phyloP scores from a whole-genome alignment of 2,113 vertebrate species.

The Rhagologus leucostigma region DNA sequence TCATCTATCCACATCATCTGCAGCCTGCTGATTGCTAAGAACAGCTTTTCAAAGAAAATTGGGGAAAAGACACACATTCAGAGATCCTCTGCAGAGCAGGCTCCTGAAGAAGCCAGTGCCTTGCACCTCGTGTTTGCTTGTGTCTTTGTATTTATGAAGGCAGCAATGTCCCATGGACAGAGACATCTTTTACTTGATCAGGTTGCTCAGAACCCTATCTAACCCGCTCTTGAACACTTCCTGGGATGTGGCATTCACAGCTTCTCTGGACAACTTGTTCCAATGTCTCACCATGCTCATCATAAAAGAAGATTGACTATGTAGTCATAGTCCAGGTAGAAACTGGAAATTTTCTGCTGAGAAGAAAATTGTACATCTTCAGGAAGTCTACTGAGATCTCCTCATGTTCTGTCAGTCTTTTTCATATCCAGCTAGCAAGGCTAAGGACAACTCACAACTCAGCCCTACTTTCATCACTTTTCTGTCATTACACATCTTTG shows the following conservation, averaged over 20 bases:
- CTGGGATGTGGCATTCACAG: not conserved
- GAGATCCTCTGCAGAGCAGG: not conserved
- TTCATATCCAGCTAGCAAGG: not conserved
- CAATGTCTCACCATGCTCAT: not conserved
- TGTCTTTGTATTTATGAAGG: not conserved
- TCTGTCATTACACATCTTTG: not conserved
- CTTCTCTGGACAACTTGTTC: not conserved
- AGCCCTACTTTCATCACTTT: not conserved
- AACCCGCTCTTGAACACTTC: not conserved
- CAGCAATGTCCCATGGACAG: not conserved
- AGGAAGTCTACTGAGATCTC: not conserved
- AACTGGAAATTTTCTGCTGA: not conserved
- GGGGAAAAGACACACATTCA: not conserved
- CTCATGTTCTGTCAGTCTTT: not conserved
- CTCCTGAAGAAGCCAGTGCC: not conserved
- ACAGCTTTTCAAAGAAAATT: not conserved
- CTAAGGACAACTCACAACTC: not conserved
- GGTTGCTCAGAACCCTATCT: not conserved
- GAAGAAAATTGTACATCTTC: not conserved
- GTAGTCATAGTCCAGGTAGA: not conserved
- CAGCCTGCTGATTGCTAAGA: not conserved
- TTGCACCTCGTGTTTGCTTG: not conserved
- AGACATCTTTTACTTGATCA: not conserved
- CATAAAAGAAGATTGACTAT: rapidly evolving
- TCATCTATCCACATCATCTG: not conserved